Evolutionary conservation across 2,888 invertebrate genomes (phyloP).

Genomic region (Polylopha cassiicola): DNA sequence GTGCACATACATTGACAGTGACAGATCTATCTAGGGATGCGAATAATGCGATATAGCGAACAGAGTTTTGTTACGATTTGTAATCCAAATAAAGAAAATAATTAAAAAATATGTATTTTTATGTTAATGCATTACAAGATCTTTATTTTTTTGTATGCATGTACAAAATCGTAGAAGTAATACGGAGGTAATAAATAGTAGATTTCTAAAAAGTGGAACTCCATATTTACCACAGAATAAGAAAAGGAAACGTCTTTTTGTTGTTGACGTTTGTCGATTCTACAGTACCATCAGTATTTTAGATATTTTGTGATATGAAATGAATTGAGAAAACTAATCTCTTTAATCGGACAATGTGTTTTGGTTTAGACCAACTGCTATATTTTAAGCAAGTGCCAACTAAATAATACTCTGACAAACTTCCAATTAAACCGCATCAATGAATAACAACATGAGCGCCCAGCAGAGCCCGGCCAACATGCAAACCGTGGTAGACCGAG

Average conservation of each 20-base stretch:
- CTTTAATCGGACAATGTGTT: slow-evolving; percentile 21
- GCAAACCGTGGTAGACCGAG: slow-evolving; percentile 86
- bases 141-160: too few species aligned
- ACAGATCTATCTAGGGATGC: not conserved
- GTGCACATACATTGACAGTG: slow-evolving; percentile 5
- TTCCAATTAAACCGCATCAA: slow-evolving; percentile 32
- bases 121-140: too few species aligned
- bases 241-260: slow-evolving; percentile 17
- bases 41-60: too few species aligned
- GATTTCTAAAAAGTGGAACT: too few species aligned
- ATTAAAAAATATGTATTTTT: too few species aligned
- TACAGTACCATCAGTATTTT: slow-evolving; percentile 15
- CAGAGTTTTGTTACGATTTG: too few species aligned
- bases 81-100: too few species aligned
- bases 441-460: slow-evolving; percentile 81
- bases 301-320: slow-evolving; percentile 20
- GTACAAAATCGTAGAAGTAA: too few species aligned
- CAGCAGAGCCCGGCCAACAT: slow-evolving; percentile 87
- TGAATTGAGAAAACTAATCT: slow-evolving; percentile 9
- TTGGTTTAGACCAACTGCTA: slow-evolving; percentile 9
- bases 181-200: too few species aligned
- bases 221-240: not conserved
- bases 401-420: slow-evolving; percentile 5
- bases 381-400: slow-evolving; percentile 17
- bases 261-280: slow-evolving; percentile 19